Evolutionary conservation across 1,140 invertebrate species (phyloP), one percentile per base, ranked within the genome.

Genomic region (Eupeodes corollae): DNA sequence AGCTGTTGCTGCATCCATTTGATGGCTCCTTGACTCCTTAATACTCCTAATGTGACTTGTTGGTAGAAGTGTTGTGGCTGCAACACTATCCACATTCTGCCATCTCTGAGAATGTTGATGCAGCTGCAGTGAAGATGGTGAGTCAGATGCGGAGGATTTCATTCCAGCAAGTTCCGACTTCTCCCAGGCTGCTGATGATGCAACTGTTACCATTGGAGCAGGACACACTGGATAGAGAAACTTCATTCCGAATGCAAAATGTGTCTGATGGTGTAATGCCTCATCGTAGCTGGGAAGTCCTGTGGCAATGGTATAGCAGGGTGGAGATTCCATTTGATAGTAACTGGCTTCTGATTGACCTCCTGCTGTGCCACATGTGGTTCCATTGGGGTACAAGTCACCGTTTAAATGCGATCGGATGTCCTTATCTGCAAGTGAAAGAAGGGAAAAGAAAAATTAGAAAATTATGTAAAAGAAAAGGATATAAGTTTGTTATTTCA

Each of bases 201-300:
- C 49, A 65, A 59, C 21, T 26, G 3, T 3, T 5, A 26, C 21
- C 21, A 26, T 26, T 5, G 21, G 21, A 40, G 62, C 59, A 42
- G 62, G 57, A 50, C 64, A 56, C n/a, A 52, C 52, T 42, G 63
- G 63, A 53, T 61, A 63, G 44, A 65, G 54, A 52, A 66, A 66
- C 56, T 61, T 65, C 60, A 65, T 63, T 57, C 63, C 63, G 53
- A 59, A 66, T 54, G 60, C 54, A 50, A 66, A 66, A 44, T 65
- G 63, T 44, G 56, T 54, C 51, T 66, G 58, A 54, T 66, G 63
- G 56, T 63, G 63, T 49, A 78, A 58, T 18, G 76, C 76, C 56
- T 79, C 76, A 39, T 76, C 75, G 61, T 79, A 79, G 41, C 68
- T 75, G 12, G 76, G 76, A 42, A 79, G 49, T 6, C 76, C 76